Evolutionary conservation across 35 echinoderm and acorn worm species (phyloP), one percentile per base, ranked within the genome.

Genomic region (Antedon bifida): DNA sequence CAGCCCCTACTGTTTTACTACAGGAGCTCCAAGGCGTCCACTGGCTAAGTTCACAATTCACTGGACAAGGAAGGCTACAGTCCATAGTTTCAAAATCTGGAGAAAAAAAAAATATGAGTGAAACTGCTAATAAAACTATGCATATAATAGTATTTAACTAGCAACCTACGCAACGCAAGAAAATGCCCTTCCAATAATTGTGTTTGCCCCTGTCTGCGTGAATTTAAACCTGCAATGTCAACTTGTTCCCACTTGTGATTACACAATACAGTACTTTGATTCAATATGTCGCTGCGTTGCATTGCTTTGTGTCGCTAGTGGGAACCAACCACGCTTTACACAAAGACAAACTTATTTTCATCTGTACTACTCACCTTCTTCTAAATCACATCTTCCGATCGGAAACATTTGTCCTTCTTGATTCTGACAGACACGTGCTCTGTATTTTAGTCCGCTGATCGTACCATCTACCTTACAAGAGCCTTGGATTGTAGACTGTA

Each of bases 11-110:
- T 39, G 64, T 32, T 5, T 33, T 73, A 32, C 30, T 85, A 35
- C 91, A 92, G 31, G 84, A 76, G 26, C 77, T 77, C 91, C 91
- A 92, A 9, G 77, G 33, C 30, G 91, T 81, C 91, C 91, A 92
- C 13, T 45, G 56, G 39, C 78, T 77, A 0, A 92, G 78, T 35
- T 83, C 28, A 81, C 91, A 92, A 46, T 92, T 87, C 17, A 73
- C 39, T 13, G 91, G 91, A 78, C 91, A 92, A 11, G 86, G 82
- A 31, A 92, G 56, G 0, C 79, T 79, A 74, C 91, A 92, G 30
- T 42, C 30, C 36, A 84, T 82, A 56, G 80, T 78, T 33, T 35
- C 75, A 76, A 88, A 92, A 23, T 92, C 91, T 92, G 45, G 3
- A 75, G 39, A 30, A 88, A 75, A 83, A 83, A 82, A 76, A 23